Base-by-base conservation (phyloP, 2,888 invertebrate genomes). In the Meteorus colon region DNA sequence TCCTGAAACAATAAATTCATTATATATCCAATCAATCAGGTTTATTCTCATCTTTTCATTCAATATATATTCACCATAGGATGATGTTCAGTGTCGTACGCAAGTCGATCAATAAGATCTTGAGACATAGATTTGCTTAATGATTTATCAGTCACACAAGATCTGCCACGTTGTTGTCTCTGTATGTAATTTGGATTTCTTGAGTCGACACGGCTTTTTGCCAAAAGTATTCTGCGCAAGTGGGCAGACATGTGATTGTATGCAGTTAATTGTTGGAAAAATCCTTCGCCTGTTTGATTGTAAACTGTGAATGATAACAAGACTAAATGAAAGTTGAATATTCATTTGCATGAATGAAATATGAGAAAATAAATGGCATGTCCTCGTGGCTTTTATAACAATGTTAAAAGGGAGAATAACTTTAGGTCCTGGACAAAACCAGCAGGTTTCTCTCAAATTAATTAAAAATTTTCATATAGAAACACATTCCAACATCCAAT, bases 231-330 rank as follows among this genome's bases (percentile, higher is more conserved):
- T n/a, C 87, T 85, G 4, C 87, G 87, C 60, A 88, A 74, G 67
- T 89, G 89, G n/a, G 81, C 78, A 45, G 82, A 84, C 89, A 89
- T 89, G 4, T 84, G 85, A 78, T 89, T 88, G 74, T 86, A 88
- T 16, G 86, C 82, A 14, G 84, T 77, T 75, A 88, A 77, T 84
- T 88, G 88, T 67, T 87, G 80, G 55, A 85, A 85, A 78, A 84
- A 87, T 62, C 79, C 85, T 71, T 89, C 83, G n/a, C 89, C 89
- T 45, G 83, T 86, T 70, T 85, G 87, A 81, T 89, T 89, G 78
- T 86, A 87, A 6, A 82, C 86, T 87, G 78, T 10, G 62, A 27
- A 31, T 2, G 29, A 51, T 24, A 29, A 24, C 24, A 71, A 62
- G 27, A 73, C 66, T 60, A 73, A 45, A 16, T 70, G 27, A n/a